Evolutionary conservation across 2,888 invertebrate species (phyloP), one percentile per base, ranked within the genome.

Genomic region (Melanchra persicariae): DNA sequence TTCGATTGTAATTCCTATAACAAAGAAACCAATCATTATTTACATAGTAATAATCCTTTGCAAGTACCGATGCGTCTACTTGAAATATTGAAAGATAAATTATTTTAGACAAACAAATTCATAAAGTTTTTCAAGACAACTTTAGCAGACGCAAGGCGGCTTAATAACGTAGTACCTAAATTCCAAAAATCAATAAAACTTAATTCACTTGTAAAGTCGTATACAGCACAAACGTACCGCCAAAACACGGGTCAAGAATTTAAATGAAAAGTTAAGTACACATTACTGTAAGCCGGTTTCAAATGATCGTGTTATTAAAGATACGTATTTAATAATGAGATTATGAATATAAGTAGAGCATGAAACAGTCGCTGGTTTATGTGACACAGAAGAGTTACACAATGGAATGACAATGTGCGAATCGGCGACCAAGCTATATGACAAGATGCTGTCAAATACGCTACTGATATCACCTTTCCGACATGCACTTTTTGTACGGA

Each of bases 1-100:
- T 91, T 92, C 68, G 84, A 79, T 80, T 86, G 75, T 69, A 96
- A 88, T 51, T 93, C 93, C 96, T 96, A 87, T 71, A 94, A 94
- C 90, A 93, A 92, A 89, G 74, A 84, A 86, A 87, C 66, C 74
- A 83, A 84, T 75, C 49, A 82, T 86, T 86, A 85, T 82, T 85
- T 77, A 81, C 77, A 74, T 58, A 73, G 77, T 76, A 77, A 70
- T 60, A 43, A 61, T 65, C 34, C 49, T 72, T 66, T 74, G 49
- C 43, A 12, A 24, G 26, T 43, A 59, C 63, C 59, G 54, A 64
- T 57, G 30, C 22, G 43, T 60, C 24, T 60, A 57, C 34, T 51
- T 59, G 43, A 77, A 54, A 52, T 57, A 66, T 58, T 26, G 3
- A 34, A 59, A 60, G 30, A 61, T 24, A n/a, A n/a, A 60, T 58